These are phyloP conservation scores for Drosophila virilis DNA, from an alignment of 1,140 invertebrate genomes.

Conservation along the genomic window DNA sequence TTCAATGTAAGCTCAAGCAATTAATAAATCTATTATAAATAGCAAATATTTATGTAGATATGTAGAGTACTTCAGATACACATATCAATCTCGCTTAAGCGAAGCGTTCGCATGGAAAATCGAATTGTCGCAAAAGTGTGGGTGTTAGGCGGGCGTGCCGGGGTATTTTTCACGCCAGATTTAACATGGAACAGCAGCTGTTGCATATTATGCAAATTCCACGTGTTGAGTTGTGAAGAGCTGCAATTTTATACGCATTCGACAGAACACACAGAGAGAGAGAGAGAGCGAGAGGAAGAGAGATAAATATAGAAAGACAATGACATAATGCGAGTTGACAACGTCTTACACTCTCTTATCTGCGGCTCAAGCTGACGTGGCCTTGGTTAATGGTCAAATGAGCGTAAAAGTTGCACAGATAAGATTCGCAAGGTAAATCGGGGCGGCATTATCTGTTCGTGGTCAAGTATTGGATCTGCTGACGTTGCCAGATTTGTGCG, in stretches of 20 bases:
- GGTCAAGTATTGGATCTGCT: slow-evolving; percentile 21
- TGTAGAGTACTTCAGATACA: neutral
- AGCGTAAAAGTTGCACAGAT: slow-evolving; percentile 25
- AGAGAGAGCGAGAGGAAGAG: neutral
- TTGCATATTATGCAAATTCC: slow-evolving; percentile 69
- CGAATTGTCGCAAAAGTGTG: neutral
- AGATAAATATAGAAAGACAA: neutral
- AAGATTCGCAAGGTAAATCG: slow-evolving; percentile 19
- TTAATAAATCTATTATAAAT: neutral
- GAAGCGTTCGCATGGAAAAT: slow-evolving; percentile 22
- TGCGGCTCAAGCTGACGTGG: slow-evolving; percentile 49
- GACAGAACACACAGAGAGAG: neutral
- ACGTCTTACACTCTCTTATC: slow-evolving; percentile 45
- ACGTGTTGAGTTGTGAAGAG: slow-evolving; percentile 62
- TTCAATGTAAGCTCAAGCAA: neutral
- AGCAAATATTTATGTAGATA: neutral
- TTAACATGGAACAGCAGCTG: slow-evolving; percentile 46
- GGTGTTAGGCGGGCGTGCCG: neutral
- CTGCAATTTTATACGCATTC: slow-evolving; percentile 51
- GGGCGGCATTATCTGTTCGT: slow-evolving; percentile 23
- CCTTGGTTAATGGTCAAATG: slow-evolving; percentile 34
- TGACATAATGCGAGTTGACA: slow-evolving; percentile 47
- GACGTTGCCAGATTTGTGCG: slow-evolving; percentile 34
- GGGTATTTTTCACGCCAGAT: slow-evolving; percentile 51
- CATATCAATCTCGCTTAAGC: neutral